Base-by-base conservation (phyloP, 2,888 invertebrate species). In the Ichneumon xanthorius region DNA sequence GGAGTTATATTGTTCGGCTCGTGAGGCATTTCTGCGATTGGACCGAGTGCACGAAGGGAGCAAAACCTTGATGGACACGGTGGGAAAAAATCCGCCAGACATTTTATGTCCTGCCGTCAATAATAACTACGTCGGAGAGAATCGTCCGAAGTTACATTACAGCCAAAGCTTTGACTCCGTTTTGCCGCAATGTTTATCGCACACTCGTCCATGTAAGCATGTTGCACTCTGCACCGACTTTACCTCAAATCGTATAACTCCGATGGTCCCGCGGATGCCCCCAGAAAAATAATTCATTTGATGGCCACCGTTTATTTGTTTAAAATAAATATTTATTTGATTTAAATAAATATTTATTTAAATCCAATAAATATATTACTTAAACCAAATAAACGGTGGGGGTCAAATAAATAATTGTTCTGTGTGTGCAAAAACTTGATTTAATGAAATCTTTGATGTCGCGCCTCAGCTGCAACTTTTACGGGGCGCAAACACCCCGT, bases 71-170 rank as follows among this genome's bases (percentile, higher is more conserved):
- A 22, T 11, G 4, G 26, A 58, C 53, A 55, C 37, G 14, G 30
- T 7, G 22, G 37, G 55, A 40, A 16, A 72, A 40, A 55, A 58
- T n/a, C 45, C 7, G 22, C 50, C 2, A 26, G 72, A 58, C 58
- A 3, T 72, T 40, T 58, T 14, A 72, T 72, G 37, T 22, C 55
- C 72, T 58, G 40, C 0, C 72, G 58, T 72, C 72, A 55, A 77
- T 50, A 77, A 53, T 22, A 7, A 14, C 14, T 7, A 9, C 9
- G 40, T 40, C 67, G 30, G 6, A 67, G 9, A 9, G 40, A 7
- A 40, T 40, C 9, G 9, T 40, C 65, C 37, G 37, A 67, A 65
- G 50, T 76, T 50, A 33, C 40, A 26, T 65, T 53, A 9, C 53
- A 7, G 9, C 33, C 14, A n/a, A 50, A 65, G 37, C 6, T 76